Conservation (phyloP, 2,797 vertebrate species). For the Gobio occitaniae region DNA sequence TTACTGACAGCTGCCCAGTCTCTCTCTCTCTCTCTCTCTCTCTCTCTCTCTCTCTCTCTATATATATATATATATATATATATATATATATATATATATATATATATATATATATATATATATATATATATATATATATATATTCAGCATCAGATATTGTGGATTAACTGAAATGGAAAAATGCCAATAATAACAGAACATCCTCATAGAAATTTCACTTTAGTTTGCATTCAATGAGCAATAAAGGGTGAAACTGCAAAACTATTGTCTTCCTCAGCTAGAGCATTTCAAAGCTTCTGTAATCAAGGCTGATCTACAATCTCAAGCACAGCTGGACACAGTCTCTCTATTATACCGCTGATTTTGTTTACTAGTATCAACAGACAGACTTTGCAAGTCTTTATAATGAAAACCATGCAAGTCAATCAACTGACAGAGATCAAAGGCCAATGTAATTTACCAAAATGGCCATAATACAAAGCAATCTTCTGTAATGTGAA, state of each 20-base stretch:
- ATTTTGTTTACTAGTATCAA: slow-evolving; percentile 73
- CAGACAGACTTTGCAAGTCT: slow-evolving; percentile 66
- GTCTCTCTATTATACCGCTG: slow-evolving; percentile 68
- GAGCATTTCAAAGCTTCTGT: slow-evolving; percentile 65
- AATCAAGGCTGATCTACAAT: slow-evolving; percentile 62
- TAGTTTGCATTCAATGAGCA: slow-evolving; percentile 3
- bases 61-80: too few relatives aligned
- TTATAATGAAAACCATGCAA: slow-evolving; percentile 85
- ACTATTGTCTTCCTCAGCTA: slow-evolving; percentile 60
- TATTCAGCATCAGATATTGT: neutral
- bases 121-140: neutral
- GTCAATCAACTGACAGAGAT: slow-evolving; percentile 81
- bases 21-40: too few relatives aligned
- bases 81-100: too few relatives aligned
- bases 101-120: too few relatives aligned
- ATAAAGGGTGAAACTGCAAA: slow-evolving; percentile 61
- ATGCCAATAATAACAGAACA: neutral
- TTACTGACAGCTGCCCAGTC: neutral
- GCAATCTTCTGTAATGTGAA: slow-evolving; percentile 85
- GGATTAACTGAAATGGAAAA: neutral
- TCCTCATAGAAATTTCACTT: neutral
- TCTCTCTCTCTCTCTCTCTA: too few relatives aligned
- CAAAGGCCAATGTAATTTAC: slow-evolving; percentile 84
- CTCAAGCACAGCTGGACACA: slow-evolving; percentile 70
- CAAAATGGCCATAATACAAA: slow-evolving; percentile 81